phyloP scores from a whole-genome alignment of 2,797 vertebrate species.

The Paratrypauchen microcephalus region DNA sequence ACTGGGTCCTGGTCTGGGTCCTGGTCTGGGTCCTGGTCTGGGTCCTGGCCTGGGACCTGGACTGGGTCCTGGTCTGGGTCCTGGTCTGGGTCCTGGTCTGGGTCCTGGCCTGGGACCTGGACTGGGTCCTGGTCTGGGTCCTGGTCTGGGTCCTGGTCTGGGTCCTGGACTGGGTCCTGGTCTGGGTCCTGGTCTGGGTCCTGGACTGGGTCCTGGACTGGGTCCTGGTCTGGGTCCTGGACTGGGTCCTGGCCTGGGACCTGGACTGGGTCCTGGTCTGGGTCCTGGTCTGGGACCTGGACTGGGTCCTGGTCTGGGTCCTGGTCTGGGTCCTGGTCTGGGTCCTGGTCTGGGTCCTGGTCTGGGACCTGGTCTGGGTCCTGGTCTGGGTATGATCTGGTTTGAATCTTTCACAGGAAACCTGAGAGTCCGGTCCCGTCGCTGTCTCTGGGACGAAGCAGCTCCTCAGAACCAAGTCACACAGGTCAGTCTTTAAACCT shows the following conservation, averaged over 20 bases:
- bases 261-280: neutral
- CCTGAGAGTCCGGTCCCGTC: slow-evolving; percentile 2
- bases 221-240: neutral
- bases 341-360: neutral
- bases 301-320: neutral
- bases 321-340: neutral
- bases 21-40: too few species aligned
- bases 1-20: neutral
- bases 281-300: neutral
- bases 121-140: too few species aligned
- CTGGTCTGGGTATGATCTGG: neutral
- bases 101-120: too few species aligned
- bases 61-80: neutral
- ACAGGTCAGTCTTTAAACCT: neutral
- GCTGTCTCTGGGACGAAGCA: slow-evolving; percentile 1
- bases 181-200: neutral
- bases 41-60: neutral
- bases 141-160: neutral
- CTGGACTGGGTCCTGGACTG: neutral
- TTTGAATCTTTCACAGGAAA: neutral
- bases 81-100: too few species aligned
- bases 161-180: neutral
- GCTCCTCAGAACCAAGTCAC: neutral
- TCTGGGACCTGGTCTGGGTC: neutral
- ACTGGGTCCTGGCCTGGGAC: neutral